Evolutionary conservation across 1,140 invertebrate genomes (phyloP).

Genomic region (Diachasmimorpha longicaudata): DNA sequence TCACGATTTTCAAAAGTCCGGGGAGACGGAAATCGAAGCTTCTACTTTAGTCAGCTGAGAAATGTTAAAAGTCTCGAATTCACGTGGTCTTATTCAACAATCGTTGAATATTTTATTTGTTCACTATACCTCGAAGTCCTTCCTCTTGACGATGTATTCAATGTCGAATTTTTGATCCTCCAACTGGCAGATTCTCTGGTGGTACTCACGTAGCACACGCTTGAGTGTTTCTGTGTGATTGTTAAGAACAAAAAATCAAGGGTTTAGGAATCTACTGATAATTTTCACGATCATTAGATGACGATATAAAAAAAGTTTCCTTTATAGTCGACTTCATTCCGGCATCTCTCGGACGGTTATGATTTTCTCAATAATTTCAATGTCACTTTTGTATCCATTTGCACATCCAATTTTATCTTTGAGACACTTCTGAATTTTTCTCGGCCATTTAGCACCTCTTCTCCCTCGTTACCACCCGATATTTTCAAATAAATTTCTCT

Average conservation of each 20-base stretch:
- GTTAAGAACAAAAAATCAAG: constrained; percentile 22
- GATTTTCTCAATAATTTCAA: no score
- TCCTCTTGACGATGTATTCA: constrained; percentile 96
- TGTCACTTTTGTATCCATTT: no score
- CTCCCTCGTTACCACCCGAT: no score
- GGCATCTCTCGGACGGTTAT: no score
- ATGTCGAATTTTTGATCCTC: constrained; percentile 98
- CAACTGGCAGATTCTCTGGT: constrained; percentile 84
- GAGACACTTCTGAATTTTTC: no score
- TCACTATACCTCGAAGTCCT: constrained; percentile 88
- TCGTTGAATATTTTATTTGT: constrained; percentile 13
- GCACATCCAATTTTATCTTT: no score
- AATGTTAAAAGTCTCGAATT: background rate
- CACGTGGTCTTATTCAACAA: background rate
- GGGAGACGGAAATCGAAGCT: background rate
- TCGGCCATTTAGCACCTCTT: no score
- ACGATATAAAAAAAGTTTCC: background rate
- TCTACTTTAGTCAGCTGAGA: background rate
- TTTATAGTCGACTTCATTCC: background rate
- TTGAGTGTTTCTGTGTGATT: constrained; percentile 68
- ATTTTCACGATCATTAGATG: background rate
- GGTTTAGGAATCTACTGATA: constrained; percentile 13
- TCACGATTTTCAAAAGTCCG: background rate
- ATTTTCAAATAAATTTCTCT: no score
- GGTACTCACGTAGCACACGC: constrained; percentile 84